A percentile compares a stretch with the other conserved stretches of the same genome.
Conservation (phyloP, 2,888 invertebrate species). For the Pristionchus maxplancki region DNA sequence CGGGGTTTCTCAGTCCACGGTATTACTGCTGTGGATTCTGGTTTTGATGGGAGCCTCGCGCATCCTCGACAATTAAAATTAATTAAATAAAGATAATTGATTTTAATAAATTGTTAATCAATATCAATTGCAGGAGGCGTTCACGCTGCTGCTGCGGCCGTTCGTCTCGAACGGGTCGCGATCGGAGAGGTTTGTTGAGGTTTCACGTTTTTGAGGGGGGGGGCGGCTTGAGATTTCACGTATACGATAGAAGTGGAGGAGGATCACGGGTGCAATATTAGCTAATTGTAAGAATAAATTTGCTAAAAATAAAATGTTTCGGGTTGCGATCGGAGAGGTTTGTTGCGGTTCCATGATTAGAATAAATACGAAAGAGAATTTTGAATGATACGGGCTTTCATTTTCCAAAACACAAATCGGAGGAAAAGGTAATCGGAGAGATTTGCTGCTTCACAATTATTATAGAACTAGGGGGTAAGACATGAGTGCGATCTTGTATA, state of each 20-base stretch:
- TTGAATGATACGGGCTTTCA: not conserved
- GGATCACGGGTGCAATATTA: too few relatives aligned
- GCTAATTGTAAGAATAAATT: too few relatives aligned
- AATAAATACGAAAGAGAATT: too few relatives aligned
- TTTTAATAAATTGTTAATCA: too few relatives aligned
- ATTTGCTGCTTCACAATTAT: not conserved
- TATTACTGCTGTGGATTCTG: not conserved
- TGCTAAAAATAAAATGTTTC: too few relatives aligned
- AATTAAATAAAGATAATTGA: not conserved
- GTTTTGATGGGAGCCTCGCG: not conserved
- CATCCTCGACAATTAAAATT: not conserved
- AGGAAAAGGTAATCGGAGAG: constrained; percentile 13
- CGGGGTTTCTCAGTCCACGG: not conserved
- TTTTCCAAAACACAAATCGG: not conserved
- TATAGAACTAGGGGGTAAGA: not conserved
- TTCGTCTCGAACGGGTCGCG: constrained; percentile 50
- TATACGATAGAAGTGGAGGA: too few relatives aligned
- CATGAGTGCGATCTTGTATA: not conserved
- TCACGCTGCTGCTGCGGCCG: constrained; percentile 45
- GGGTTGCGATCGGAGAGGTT: constrained; percentile 50
- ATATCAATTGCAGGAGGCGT: constrained; percentile 14
- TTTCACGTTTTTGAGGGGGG: too few relatives aligned
- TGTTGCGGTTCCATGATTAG: too few relatives aligned
- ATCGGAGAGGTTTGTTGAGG: constrained; percentile 52
- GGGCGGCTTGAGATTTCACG: too few relatives aligned